phyloP scores from a whole-genome alignment of 2,888 invertebrate species.

The Mythimna loreyi region DNA sequence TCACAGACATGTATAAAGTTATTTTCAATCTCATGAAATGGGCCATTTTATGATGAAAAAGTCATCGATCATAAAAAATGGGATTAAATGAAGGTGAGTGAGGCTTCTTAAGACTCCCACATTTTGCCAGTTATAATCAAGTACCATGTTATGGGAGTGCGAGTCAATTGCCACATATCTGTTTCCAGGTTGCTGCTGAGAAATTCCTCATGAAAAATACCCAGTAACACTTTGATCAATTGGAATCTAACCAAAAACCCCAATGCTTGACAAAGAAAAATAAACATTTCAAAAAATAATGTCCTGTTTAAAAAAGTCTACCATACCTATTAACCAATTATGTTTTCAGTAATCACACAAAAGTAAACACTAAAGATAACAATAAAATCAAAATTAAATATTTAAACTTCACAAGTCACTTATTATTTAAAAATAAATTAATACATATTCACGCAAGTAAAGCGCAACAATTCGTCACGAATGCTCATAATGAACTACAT shows the following conservation, averaged over 20 bases:
- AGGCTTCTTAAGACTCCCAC: too few species aligned
- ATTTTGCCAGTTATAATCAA: neutral
- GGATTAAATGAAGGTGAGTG: too few species aligned
- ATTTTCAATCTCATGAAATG: neutral
- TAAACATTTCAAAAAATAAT: neutral
- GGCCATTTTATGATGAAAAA: too few species aligned
- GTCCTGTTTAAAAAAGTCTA: neutral
- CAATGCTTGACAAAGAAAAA: too few species aligned
- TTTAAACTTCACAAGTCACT: neutral
- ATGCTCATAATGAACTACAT: slow-evolving; percentile 29
- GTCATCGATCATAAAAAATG: too few species aligned
- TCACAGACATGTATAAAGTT: neutral
- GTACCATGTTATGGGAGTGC: neutral
- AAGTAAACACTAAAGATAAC: neutral
- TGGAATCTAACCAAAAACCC: neutral
- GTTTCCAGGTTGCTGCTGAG: too few species aligned
- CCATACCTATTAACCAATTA: neutral
- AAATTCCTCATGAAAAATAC: too few species aligned
- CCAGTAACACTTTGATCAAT: too few species aligned
- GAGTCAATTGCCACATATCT: neutral
- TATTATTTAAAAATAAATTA: neutral
- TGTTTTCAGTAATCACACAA: neutral
- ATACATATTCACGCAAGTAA: neutral
- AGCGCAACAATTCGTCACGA: neutral
- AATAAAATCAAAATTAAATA: neutral